A percentile compares a stretch with the other conserved stretches of the same genome.
phyloP scores from a whole-genome alignment of 2,113 vertebrate genomes.

The Turdus rufiventris region DNA sequence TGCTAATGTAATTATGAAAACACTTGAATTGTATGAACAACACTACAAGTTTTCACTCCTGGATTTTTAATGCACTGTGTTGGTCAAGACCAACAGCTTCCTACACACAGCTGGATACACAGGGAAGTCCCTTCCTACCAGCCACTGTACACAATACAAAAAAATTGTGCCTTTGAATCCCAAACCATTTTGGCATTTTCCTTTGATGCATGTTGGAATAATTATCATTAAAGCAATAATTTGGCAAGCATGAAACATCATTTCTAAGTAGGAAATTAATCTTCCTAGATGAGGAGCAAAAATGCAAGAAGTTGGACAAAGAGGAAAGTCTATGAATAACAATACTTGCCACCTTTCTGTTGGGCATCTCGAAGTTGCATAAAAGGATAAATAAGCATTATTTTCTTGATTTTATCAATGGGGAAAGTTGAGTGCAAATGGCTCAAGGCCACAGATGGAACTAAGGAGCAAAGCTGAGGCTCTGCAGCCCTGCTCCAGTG shows the following conservation, averaged over 20 bases:
- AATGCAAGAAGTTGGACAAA: background rate
- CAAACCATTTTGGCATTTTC: background rate
- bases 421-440: background rate
- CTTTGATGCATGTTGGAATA: background rate
- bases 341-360: background rate
- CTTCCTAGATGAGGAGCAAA: background rate
- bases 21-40: background rate
- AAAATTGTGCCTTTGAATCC: background rate
- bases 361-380: background rate
- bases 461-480: background rate
- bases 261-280: background rate
- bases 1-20: background rate
- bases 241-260: background rate
- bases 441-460: background rate
- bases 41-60: background rate
- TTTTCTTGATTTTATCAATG: background rate
- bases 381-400: background rate
- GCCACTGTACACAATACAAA: background rate
- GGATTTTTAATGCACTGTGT: background rate
- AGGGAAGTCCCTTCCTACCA: background rate
- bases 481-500: background rate
- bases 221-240: background rate
- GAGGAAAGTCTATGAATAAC: rapidly evolving
- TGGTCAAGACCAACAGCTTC: background rate
- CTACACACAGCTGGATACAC: background rate